A percentile compares a stretch with the other conserved stretches of the same genome.
phyloP scores from a whole-genome alignment of 2,797 vertebrate species.

The Lithobates sylvaticus region DNA sequence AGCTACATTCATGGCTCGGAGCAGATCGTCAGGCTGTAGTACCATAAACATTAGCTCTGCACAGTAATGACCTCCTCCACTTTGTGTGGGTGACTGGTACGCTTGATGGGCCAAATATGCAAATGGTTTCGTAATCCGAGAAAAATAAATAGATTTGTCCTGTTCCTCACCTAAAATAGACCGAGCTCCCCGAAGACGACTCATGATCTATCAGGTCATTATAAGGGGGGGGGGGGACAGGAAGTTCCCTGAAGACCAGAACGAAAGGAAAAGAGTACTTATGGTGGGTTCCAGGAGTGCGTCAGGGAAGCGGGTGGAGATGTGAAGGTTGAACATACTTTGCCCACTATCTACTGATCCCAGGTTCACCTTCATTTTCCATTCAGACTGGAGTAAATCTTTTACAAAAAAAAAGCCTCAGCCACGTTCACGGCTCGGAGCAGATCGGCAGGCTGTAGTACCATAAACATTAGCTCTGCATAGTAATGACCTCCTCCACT shows the following conservation, averaged over 20 bases:
- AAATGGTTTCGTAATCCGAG: too few species aligned
- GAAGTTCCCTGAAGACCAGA: neutral
- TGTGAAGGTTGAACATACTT: too few species aligned
- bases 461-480: neutral
- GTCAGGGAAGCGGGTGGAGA: too few species aligned
- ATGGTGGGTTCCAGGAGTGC: neutral
- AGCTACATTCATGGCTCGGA: too few species aligned
- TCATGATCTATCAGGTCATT: neutral
- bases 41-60: neutral
- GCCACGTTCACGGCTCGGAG: too few species aligned
- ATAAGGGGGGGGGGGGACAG: neutral
- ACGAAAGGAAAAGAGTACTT: neutral
- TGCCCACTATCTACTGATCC: too few species aligned
- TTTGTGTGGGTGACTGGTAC: neutral
- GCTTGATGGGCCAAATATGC: neutral
- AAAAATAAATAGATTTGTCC: neutral
- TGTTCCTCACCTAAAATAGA: neutral
- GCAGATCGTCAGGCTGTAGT: too few species aligned
- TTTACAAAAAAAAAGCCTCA: too few species aligned
- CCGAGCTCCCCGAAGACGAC: neutral
- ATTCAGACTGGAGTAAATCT: too few species aligned
- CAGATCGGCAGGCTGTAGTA: too few species aligned
- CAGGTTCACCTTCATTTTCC: too few species aligned
- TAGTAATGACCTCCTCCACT: neutral
- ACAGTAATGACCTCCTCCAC: neutral